Percentiles rank a stretch among this genome's conserved stretches.
Evolutionary conservation across 2,797 vertebrate genomes (phyloP).

Genomic region (Sebastes nivosus): DNA sequence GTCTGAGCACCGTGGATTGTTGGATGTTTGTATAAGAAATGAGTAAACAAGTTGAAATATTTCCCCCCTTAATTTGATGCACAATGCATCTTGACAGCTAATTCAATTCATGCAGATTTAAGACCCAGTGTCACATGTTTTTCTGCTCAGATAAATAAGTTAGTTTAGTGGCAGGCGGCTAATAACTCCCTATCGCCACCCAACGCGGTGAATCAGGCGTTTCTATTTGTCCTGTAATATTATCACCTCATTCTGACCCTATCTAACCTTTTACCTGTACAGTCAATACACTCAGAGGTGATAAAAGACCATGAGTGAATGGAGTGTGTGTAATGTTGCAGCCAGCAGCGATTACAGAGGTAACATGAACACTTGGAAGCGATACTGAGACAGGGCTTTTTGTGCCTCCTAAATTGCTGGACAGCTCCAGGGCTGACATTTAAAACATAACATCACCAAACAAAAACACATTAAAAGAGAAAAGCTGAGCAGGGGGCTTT

Average conservation of each 20-base stretch:
- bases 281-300: conserved; percentile 60
- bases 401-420: conserved; percentile 78
- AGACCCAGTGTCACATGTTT: conserved; percentile 64
- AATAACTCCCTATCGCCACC: conserved; percentile 26
- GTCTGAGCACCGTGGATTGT: conserved; percentile 61
- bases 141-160: conserved; percentile 59
- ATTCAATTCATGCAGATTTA: conserved; percentile 56
- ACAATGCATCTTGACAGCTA: conserved; percentile 82
- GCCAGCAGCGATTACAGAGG: conserved; percentile 76
- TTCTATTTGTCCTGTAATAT: conserved; percentile 55
- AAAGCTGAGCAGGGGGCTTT: conserved; percentile 74
- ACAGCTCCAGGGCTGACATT: conserved; percentile 83
- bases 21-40: conserved; percentile 72
- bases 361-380: conserved; percentile 81
- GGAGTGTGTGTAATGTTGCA: conserved; percentile 74
- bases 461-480: conserved; percentile 81
- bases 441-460: conserved; percentile 83
- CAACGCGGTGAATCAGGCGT: conserved; percentile 14
- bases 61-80: conserved; percentile 83
- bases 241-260: conserved; percentile 62
- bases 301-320: conserved; percentile 69
- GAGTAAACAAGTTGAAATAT: conserved; percentile 78
- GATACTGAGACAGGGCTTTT: conserved; percentile 74
- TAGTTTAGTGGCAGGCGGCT: conserved; percentile 42
- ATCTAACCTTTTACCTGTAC: conserved; percentile 64